Percentiles rank a stretch among this genome's conserved stretches.
Conservation (phyloP, 2,797 vertebrate species). For the Eremophila alpestris region DNA sequence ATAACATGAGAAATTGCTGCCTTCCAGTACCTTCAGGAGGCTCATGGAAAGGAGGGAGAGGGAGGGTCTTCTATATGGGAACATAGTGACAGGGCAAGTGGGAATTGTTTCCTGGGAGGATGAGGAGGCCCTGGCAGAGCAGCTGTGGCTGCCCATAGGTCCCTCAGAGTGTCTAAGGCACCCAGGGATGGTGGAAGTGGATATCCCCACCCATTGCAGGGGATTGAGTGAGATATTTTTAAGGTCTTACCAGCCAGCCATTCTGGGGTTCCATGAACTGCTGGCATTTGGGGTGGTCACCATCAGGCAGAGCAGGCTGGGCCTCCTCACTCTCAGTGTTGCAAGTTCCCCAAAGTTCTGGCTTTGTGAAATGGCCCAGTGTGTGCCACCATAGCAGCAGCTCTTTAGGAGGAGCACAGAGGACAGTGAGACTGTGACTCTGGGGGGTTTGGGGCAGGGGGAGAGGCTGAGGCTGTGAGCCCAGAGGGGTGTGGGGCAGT, state of each 20-base stretch:
- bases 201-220: neutral
- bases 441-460: fast-evolving
- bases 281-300: neutral
- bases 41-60: neutral
- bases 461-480: neutral
- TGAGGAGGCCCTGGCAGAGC: neutral
- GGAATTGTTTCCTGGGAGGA: neutral
- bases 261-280: neutral
- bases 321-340: neutral
- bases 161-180: neutral
- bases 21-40: neutral
- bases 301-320: neutral
- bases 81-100: neutral
- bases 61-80: neutral
- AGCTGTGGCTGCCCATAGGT: neutral
- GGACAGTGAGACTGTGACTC: fast-evolving
- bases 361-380: fast-evolving
- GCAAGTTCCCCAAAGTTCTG: neutral
- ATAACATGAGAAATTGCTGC: neutral
- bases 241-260: neutral
- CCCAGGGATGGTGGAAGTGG: fast-evolving
- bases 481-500: neutral
- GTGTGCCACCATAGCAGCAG: no score
- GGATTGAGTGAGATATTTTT: fast-evolving
- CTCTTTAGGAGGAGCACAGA: neutral